Conservation (phyloP, 2,113 vertebrate species). For the Spea bombifrons region DNA sequence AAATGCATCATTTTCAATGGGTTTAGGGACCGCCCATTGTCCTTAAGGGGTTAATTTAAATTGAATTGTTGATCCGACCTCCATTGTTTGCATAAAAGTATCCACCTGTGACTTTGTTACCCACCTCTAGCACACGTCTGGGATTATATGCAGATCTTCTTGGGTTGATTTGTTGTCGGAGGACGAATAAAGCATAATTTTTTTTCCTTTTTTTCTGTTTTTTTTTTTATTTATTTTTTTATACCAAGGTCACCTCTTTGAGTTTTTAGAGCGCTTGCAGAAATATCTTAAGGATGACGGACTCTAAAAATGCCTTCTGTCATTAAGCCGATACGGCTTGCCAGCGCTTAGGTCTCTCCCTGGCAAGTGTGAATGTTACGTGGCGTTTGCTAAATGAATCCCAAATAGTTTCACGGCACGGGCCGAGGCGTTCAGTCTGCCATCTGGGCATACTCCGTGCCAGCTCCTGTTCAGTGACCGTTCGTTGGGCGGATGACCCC, state of each 20-base stretch:
- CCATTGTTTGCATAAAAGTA: no score
- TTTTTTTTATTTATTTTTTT: not conserved
- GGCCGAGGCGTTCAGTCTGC: not conserved
- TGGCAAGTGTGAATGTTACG: not conserved
- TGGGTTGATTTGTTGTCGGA: no score
- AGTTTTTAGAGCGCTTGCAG: not conserved
- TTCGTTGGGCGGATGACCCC: conserved; percentile 18
- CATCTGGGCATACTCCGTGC: conserved; percentile 19
- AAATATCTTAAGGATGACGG: not conserved
- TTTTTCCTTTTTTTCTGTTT: no score
- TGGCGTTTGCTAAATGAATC: conserved; percentile 8
- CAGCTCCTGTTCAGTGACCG: conserved; percentile 15
- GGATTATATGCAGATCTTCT: no score
- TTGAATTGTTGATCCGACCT: no score
- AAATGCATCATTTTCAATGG: no score
- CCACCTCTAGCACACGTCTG: no score
- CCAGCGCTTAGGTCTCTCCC: not conserved
- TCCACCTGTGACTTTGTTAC: no score
- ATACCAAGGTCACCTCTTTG: not conserved
- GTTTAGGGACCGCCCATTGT: no score
- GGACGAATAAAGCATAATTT: no score
- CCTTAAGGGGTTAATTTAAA: no score
- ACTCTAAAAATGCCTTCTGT: not conserved
- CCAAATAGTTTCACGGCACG: conserved; percentile 12
- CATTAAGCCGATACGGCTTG: not conserved